phyloP scores from a whole-genome alignment of 2,113 vertebrate genomes.

The Lampris incognitus region DNA sequence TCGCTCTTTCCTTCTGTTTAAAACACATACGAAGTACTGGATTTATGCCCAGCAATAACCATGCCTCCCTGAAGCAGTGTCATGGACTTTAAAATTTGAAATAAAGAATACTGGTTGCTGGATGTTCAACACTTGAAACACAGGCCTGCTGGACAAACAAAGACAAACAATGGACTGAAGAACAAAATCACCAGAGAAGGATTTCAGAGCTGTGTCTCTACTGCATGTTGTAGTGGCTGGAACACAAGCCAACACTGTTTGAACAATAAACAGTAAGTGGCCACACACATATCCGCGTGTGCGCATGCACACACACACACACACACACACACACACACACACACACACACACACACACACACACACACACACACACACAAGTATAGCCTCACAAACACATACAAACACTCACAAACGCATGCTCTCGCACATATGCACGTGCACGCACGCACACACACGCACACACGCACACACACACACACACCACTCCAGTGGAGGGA shows the following conservation, averaged over 20 bases:
- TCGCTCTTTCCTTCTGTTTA: not conserved
- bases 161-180: slow-evolving; percentile 1
- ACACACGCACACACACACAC: slow-evolving; percentile 14
- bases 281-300: slow-evolving; percentile 2
- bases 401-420: no score
- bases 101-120: not conserved
- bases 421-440: no score
- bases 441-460: no score
- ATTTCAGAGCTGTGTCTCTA: slow-evolving; percentile 21
- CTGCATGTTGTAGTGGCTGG: slow-evolving; percentile 31
- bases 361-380: not conserved
- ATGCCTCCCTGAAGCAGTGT: not conserved
- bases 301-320: slow-evolving; percentile 6
- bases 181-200: slow-evolving; percentile 8
- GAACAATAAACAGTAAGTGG: slow-evolving; percentile 32
- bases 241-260: slow-evolving; percentile 59
- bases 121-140: slow-evolving; percentile 1
- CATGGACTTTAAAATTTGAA: not conserved
- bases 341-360: slow-evolving; percentile 4
- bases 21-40: not conserved
- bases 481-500: slow-evolving; percentile 56
- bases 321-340: not conserved
- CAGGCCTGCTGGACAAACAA: slow-evolving; percentile 18
- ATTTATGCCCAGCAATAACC: not conserved
- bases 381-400: no score